Conservation (phyloP, 2,797 vertebrate species). For the Menidia menidia region DNA sequence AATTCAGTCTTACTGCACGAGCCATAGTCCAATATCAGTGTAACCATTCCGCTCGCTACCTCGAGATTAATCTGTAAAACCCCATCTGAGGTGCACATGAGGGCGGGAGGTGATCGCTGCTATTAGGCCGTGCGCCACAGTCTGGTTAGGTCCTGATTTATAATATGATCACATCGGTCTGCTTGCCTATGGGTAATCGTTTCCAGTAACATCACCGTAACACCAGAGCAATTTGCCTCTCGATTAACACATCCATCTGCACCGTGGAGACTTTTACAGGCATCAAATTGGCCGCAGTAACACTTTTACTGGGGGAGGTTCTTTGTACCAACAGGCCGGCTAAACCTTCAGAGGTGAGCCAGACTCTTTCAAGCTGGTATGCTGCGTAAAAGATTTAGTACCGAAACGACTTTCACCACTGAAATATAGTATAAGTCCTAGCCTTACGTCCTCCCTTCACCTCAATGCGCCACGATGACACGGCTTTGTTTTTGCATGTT, state of each 20-base stretch:
- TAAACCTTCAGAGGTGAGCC: conserved; percentile 56
- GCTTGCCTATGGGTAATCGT: conserved; percentile 63
- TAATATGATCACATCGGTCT: conserved; percentile 53
- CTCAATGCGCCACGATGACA: conserved; percentile 35
- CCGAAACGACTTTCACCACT: conserved; percentile 29
- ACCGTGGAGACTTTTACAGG: conserved; percentile 66
- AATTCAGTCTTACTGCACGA: conserved; percentile 46
- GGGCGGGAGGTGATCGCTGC: conserved; percentile 35
- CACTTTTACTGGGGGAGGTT: conserved; percentile 67
- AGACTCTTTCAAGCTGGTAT: conserved; percentile 41
- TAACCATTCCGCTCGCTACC: conserved; percentile 33
- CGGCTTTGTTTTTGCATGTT: conserved; percentile 64
- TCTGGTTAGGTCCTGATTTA: conserved; percentile 52
- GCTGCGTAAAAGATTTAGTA: conserved; percentile 65
- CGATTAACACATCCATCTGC: conserved; percentile 71
- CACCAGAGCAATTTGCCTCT: conserved; percentile 68
- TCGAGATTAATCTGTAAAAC: conserved; percentile 42
- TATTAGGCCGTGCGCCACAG: conserved; percentile 26
- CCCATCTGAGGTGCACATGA: conserved; percentile 39
- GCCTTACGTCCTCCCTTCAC: conserved; percentile 20
- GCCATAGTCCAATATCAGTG: conserved; percentile 57
- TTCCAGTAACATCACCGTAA: conserved; percentile 65
- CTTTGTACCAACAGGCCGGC: conserved; percentile 50
- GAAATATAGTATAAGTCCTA: conserved; percentile 31
- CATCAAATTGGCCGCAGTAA: conserved; percentile 69